Percentiles rank a stretch among this genome's conserved stretches.
phyloP scores from a whole-genome alignment of 2,888 invertebrate species.

The Lacanobia wlatinum region DNA sequence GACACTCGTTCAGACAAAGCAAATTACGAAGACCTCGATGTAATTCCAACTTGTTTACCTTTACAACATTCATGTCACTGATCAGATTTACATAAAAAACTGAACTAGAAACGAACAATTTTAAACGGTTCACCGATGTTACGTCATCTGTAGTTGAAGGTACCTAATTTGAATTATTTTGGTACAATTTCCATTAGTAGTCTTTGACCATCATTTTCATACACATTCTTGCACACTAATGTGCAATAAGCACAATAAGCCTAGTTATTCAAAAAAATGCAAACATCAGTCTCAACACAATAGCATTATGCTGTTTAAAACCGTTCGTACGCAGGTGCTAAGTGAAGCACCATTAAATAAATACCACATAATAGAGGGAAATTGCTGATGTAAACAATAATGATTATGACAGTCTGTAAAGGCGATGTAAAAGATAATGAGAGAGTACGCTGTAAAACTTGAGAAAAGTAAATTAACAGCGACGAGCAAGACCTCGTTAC shows the following conservation, averaged over 20 bases:
- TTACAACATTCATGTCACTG: conserved; percentile 59
- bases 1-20: conserved; percentile 63
- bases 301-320: neutral
- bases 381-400: conserved; percentile 26
- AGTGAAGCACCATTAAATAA: conserved; percentile 20
- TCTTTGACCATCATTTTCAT: neutral
- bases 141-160: neutral
- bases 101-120: conserved; percentile 43
- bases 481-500: conserved; percentile 17
- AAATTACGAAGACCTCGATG: conserved; percentile 66
- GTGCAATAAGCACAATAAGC: neutral
- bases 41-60: conserved; percentile 65
- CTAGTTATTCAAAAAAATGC: conserved; percentile 2
- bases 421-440: conserved; percentile 14
- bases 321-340: conserved; percentile 1
- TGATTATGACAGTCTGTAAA: neutral
- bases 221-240: neutral
- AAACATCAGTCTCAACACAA: neutral
- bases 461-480: conserved; percentile 13
- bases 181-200: neutral
- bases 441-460: neutral
- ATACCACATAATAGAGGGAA: conserved; percentile 11
- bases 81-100: conserved; percentile 51
- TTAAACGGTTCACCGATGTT: conserved; percentile 1
- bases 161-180: neutral